A percentile compares a stretch with the other conserved stretches of the same genome.
These are phyloP conservation scores for Eurytoma adleriae DNA, from an alignment of 2,888 invertebrate genomes.

Conservation along the genomic window DNA sequence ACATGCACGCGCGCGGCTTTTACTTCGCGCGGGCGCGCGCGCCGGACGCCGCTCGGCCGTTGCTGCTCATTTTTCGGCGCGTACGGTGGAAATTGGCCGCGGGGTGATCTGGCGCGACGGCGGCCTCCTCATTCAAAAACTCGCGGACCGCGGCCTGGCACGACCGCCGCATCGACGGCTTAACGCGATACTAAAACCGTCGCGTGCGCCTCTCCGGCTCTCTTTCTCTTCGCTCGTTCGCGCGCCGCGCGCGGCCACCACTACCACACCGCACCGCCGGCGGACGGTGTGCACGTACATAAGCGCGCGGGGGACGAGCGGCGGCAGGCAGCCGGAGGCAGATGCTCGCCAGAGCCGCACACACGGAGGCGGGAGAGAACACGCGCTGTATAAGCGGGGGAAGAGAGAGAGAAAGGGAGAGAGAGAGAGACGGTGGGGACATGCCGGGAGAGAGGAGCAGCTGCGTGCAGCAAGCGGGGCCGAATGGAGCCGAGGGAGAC, in stretches of 20 bases:
- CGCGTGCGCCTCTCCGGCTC: constrained; percentile 29
- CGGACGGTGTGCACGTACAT: not conserved
- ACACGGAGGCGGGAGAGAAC: not conserved
- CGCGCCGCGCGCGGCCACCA: not conserved
- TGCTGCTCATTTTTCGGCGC: not conserved
- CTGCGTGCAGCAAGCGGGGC: not conserved
- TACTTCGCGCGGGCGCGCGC: not conserved
- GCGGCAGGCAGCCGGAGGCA: constrained; percentile 23
- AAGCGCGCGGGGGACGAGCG: not conserved
- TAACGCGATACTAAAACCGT: constrained; percentile 56
- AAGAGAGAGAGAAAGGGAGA: not conserved
- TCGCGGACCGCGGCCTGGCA: constrained; percentile 6
- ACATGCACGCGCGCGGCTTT: not conserved
- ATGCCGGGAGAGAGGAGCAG: not conserved
- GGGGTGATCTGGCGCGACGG: too few relatives aligned
- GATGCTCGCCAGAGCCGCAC: constrained; percentile 35
- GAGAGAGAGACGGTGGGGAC: not conserved
- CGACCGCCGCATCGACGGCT: constrained; percentile 41
- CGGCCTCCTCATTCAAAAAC: not conserved
- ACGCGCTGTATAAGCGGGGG: too few relatives aligned
- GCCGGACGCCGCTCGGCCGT: not conserved
- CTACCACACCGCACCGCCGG: not conserved
- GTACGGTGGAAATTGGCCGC: not conserved
- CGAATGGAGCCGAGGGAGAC: not conserved
- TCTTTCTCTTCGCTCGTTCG: constrained; percentile 7